Base-by-base conservation (phyloP, 1,140 invertebrate genomes). In the Teleopsis dalmanni region DNA sequence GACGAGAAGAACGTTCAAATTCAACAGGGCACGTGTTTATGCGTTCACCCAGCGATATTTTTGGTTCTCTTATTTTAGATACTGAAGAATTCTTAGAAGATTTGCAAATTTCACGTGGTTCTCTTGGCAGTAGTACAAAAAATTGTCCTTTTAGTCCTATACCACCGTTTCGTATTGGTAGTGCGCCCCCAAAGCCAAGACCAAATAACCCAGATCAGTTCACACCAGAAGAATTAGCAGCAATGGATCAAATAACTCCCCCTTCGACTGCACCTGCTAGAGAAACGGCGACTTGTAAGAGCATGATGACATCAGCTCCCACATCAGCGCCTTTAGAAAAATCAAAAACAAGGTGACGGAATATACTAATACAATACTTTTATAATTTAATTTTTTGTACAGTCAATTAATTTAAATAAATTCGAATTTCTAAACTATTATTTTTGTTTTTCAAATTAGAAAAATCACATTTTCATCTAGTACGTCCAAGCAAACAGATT, bases 81-180 rank as follows among this genome's bases (percentile, higher is more conserved):
- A 78, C 76, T 0, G 76, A 79, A 57, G 75, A 78, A 47, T 78
- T 79, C 43, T 73, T 78, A 9, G 68, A 71, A 44, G 74, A 77
- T 38, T 56, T 76, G 14, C 76, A 78, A 49, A 70, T 75, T 31
- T 68, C 67, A 14, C 59, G 65, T 3, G 50, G 53, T 35, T 60
- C 62, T 10, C 35, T 60, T 14, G 48, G 51, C 1, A 65, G 59
- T 31, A 61, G 25, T 38, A 44, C 5, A 21, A 49, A 37, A 35
- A 53, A 35, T 14, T 58, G 55, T 38, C 53, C 54, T 3, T 67
- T 60, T 7, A 71, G 68, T 50, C 65, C 63, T 1, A 55, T 57
- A n/a, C 62, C 58, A 4, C 56, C 57, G 4, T 70, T 70, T 40
- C 59, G 64, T 8, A 68, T 67, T 46, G 62, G 67, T 21, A 68